A percentile compares a stretch with the other conserved stretches of the same genome.
Conservation (phyloP, 2,113 vertebrate species). For the Myrmecobius fasciatus region DNA sequence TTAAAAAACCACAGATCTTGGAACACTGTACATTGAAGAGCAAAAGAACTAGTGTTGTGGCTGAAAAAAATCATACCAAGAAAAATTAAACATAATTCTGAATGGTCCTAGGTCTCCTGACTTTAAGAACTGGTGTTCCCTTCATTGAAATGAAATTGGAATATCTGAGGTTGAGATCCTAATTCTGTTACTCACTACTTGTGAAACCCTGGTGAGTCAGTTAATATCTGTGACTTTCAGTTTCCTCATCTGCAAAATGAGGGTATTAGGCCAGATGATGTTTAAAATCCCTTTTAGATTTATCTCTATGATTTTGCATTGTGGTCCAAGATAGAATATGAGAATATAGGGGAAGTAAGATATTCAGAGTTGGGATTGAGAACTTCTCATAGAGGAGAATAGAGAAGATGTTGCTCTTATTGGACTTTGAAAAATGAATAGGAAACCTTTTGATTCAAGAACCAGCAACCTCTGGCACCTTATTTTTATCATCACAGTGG, state of each 20-base stretch:
- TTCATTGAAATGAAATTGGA: neutral
- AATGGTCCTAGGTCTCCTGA: neutral
- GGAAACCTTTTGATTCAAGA: neutral
- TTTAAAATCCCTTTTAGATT: neutral
- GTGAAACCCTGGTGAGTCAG: neutral
- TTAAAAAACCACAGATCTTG: no score
- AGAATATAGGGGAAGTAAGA: neutral
- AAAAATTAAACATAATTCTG: no score
- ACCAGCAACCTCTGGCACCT: neutral
- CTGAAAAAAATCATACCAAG: no score
- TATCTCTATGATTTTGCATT: neutral
- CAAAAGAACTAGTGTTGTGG: no score
- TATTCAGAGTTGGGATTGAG: neutral
- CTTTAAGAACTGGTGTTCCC: no score
- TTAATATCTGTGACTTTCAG: neutral
- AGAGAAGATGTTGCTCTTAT: neutral
- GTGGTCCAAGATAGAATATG: neutral
- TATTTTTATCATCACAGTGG: neutral
- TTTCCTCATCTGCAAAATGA: neutral
- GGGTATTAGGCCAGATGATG: neutral
- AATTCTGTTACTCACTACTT: neutral
- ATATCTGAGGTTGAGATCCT: neutral
- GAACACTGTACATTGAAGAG: no score
- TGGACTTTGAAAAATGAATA: neutral
- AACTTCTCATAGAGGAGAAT: neutral